Evolutionary conservation across 1,140 invertebrate genomes (phyloP), one percentile per base, ranked within the genome.

Genomic region (Pseudomyrmex sp.): DNA sequence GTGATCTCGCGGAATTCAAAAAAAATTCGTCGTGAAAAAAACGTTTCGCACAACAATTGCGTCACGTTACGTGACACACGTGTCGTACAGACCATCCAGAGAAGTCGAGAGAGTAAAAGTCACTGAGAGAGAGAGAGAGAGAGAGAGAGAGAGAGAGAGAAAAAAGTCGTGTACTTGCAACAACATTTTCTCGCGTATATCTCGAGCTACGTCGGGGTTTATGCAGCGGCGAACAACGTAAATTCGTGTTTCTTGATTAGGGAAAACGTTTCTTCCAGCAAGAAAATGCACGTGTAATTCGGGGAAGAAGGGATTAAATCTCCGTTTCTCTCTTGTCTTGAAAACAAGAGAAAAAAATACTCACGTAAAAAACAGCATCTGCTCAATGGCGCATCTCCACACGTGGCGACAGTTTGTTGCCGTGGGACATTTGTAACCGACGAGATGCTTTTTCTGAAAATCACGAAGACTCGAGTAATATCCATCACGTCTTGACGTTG

Each of bases 331-430:
- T 44, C 56, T 56, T 35, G 12, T 12, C 50, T 50, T 13, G 13
- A 20, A 58, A 13, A 46, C 26, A 15, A 35, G 9, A 35, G 15
- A 83, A 82, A 52, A 26, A 26, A 20, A 92, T 90, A 97, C 97
- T 97, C 95, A 99, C 98, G 98, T 99, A 93, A 99, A 99, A 95
- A 99, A 99, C 82, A 99, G 95, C 96, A 99, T 98, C 94, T 99
- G 98, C 93, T 99, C 98, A 76, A 99, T 98, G 61, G 98, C 98
- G 95, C 98, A 98, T 93, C 97, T 96, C 98, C 98, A 99, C 52
- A 99, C 96, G 94, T 99, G 98, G 89, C 98, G 97, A 92, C 98
- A 99, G 72, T 98, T 97, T 48, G 97, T 96, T 20, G 97, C 97
- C 83, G 97, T 97, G 54, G 97, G 96, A 95, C 98, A 99, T 94